Base-by-base conservation (phyloP, 2,797 vertebrate genomes). In the Remorina albescens region DNA sequence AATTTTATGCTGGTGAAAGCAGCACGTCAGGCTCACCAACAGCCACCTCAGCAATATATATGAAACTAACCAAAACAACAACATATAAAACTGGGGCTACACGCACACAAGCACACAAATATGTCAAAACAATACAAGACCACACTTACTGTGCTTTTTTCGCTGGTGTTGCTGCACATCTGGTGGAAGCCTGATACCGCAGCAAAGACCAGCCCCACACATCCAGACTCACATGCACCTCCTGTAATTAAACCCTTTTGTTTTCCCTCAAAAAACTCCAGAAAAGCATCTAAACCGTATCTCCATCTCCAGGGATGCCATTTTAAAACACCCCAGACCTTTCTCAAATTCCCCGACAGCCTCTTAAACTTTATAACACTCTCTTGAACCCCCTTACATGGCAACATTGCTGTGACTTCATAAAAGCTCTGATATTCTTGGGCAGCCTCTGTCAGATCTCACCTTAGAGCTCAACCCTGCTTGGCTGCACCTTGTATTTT, bases 301-400 rank as follows among this genome's bases (percentile, higher is more conserved):
- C 60, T 50, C 16, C 0, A 32, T 61, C 69, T 71, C 72, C 51
- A 23, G 65, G 53, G 74, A 47, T 12, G 47, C 50, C 63, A 53
- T 74, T 49, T 78, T 68, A 67, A 85, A 79, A 65, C 63, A 72
- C 54, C 32, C 46, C 26, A 49, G 57, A 65, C 46, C 60, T 36
- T 57, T 79, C 74, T 56, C 12, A 34, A 67, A 83, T 64, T 82
- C 70, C 39, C 76, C 6, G 36, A 55, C 1, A 56, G 61, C 80
- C 73, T 76, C 76, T 88, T 82, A 74, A 75, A 81, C 58, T 67
- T 82, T 46, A 54, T 83, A 83, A 80, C 30, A 15, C 55, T 72
- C 75, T 79, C 71, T 74, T 60, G 69, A 83, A 85, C 71, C 39
- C 76, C 63, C 67, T 75, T 74, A 50, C 68, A 62, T 26, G 0